Conservation (phyloP, 2,797 vertebrate species). For the Rhinatrema bivittatum region DNA sequence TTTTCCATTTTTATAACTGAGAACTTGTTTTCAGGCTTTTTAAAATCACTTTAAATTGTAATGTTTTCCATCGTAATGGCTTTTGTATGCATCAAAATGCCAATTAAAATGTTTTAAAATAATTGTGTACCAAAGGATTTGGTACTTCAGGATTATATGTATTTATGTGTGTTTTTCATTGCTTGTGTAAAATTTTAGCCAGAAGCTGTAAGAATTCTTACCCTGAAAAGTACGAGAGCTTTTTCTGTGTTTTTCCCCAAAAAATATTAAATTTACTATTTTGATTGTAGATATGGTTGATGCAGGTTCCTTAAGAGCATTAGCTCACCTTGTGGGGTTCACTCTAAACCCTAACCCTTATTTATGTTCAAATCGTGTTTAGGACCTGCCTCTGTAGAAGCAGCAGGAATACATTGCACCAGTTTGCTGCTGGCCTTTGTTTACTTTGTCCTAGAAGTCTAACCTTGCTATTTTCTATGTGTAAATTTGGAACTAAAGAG, state of each 20-base stretch:
- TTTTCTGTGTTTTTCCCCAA: not conserved
- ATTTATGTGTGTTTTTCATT: slow-evolving; percentile 34
- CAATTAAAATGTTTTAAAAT: too few species aligned
- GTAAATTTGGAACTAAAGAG: slow-evolving; percentile 81
- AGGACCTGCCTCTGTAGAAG: slow-evolving; percentile 29
- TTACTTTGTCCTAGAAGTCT: slow-evolving; percentile 65
- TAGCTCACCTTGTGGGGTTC: slow-evolving; percentile 42
- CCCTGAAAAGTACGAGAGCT: not conserved
- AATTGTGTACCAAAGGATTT: not conserved
- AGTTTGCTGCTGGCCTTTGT: slow-evolving; percentile 72
- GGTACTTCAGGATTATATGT: slow-evolving; percentile 3
- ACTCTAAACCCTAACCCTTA: slow-evolving; percentile 65
- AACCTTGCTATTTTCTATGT: slow-evolving; percentile 52
- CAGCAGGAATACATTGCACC: slow-evolving; percentile 41
- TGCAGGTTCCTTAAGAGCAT: slow-evolving; percentile 58
- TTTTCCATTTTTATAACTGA: too few species aligned
- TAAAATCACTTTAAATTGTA: too few species aligned
- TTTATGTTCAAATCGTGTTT: slow-evolving; percentile 60
- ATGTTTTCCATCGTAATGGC: too few species aligned
- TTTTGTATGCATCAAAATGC: too few species aligned
- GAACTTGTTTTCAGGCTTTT: too few species aligned
- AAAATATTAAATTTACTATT: not conserved
- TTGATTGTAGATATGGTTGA: slow-evolving; percentile 57
- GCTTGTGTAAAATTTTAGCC: slow-evolving; percentile 29
- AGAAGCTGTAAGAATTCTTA: slow-evolving; percentile 1